phyloP scores from a whole-genome alignment of 2,888 invertebrate genomes.

The Priapulus caudatus region DNA sequence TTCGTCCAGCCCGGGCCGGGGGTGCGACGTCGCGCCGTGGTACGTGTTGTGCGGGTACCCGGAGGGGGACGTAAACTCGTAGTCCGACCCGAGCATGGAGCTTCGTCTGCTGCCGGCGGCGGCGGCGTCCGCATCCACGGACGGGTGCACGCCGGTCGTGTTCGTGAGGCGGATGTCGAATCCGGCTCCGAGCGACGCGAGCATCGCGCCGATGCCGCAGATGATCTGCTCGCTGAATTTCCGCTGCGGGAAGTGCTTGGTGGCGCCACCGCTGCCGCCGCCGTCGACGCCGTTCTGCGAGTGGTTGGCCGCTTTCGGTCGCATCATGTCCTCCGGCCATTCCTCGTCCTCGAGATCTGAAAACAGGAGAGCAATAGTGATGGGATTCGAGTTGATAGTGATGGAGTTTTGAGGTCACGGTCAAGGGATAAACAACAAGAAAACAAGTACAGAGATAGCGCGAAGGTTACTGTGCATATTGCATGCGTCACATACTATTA shows the following conservation, averaged over 20 bases:
- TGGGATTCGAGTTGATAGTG: too few relatives aligned
- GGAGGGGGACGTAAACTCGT: constrained; percentile 47
- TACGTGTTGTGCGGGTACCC: constrained; percentile 73
- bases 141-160: constrained; percentile 25
- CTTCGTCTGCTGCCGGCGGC: not conserved
- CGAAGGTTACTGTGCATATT: too few relatives aligned
- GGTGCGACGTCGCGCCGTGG: constrained; percentile 67
- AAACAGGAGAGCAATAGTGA: too few relatives aligned
- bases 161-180: constrained; percentile 82
- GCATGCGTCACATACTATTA: too few relatives aligned
- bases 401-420: too few relatives aligned
- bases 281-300: constrained; percentile 52
- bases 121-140: not conserved
- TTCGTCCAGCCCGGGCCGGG: constrained; percentile 27
- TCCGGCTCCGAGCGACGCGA: constrained; percentile 80
- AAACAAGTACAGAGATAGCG: too few relatives aligned
- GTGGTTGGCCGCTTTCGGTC: constrained; percentile 19
- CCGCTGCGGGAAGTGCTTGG: constrained; percentile 21
- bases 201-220: constrained; percentile 79
- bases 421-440: too few relatives aligned
- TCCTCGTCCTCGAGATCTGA: constrained; percentile 37
- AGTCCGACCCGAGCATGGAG: constrained; percentile 39
- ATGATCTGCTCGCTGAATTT: constrained; percentile 48
- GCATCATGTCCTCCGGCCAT: constrained; percentile 34
- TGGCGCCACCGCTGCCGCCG: constrained; percentile 18